These are phyloP conservation scores for Salmo trutta DNA, from an alignment of 2,797 vertebrate genomes.

Conservation along the genomic window DNA sequence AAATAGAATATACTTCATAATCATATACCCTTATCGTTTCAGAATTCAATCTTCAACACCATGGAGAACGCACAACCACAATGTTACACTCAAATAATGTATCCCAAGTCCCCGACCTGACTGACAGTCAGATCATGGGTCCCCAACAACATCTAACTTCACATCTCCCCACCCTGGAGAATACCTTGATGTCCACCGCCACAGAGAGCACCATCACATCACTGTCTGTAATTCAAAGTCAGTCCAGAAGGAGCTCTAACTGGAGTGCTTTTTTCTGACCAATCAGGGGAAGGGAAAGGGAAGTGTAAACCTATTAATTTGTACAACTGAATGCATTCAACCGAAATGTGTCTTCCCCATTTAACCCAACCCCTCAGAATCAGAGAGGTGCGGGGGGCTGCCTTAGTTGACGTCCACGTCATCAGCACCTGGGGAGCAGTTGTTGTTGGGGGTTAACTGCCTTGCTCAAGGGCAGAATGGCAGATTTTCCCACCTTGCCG, in stretches of 20 bases:
- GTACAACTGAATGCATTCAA: too few species aligned
- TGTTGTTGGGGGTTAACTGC: too few species aligned
- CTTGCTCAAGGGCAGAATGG: too few species aligned
- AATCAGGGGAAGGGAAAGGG: not conserved
- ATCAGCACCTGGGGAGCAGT: too few species aligned
- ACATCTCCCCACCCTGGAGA: not conserved
- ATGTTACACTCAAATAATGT: slow-evolving; percentile 31
- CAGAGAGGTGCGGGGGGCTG: too few species aligned
- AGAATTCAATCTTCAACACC: slow-evolving; percentile 32
- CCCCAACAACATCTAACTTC: not conserved
- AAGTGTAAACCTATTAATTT: too few species aligned
- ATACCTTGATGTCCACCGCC: not conserved
- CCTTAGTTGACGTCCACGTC: too few species aligned
- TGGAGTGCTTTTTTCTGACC: slow-evolving; percentile 16
- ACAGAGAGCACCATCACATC: not conserved
- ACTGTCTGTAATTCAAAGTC: not conserved
- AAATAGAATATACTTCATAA: slow-evolving; percentile 49
- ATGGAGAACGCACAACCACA: slow-evolving; percentile 39
- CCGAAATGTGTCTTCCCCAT: too few species aligned
- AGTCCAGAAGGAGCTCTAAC: slow-evolving; percentile 1
- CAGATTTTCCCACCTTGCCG: too few species aligned
- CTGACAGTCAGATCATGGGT: too few species aligned
- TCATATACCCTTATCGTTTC: slow-evolving; percentile 3
- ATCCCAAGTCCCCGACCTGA: not conserved
- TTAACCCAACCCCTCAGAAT: too few species aligned